These are phyloP conservation scores for Coracopsis vasa DNA, from an alignment of 2,113 vertebrate genomes.

Conservation along the genomic window DNA sequence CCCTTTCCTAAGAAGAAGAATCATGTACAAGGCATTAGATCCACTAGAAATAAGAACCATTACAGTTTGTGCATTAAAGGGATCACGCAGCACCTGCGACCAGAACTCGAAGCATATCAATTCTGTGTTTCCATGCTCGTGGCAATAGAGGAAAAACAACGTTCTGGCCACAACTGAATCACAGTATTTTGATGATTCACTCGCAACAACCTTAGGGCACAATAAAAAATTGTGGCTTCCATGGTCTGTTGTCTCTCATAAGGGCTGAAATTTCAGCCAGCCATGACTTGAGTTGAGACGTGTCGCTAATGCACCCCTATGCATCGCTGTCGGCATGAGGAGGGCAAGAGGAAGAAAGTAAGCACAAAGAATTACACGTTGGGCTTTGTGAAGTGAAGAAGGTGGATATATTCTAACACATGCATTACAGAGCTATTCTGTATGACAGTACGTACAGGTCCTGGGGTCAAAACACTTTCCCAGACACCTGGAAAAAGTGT, in stretches of 20 bases:
- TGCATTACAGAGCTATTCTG: neutral
- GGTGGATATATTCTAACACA: neutral
- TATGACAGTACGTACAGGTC: neutral
- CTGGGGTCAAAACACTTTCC: neutral
- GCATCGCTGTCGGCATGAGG: neutral
- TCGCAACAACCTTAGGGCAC: constrained; percentile 25
- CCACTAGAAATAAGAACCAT: neutral
- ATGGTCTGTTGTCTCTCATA: neutral
- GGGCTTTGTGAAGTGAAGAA: neutral
- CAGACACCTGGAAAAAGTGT: neutral
- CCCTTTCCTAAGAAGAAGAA: neutral
- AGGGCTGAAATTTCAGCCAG: constrained; percentile 36
- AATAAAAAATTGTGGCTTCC: constrained; percentile 33
- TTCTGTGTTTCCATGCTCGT: neutral
- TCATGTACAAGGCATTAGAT: neutral
- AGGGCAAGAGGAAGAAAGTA: neutral
- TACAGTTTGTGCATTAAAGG: neutral
- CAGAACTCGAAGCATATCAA: neutral
- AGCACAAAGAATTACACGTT: neutral
- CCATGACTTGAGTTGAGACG: neutral
- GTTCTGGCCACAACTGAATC: constrained; percentile 21
- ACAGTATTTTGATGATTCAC: constrained; percentile 39
- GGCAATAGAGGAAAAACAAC: constrained; percentile 5
- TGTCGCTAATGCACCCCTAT: neutral
- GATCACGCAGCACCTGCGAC: neutral